Conservation (phyloP, 2,888 invertebrate genomes). For the Drosophila prostipennis region DNA sequence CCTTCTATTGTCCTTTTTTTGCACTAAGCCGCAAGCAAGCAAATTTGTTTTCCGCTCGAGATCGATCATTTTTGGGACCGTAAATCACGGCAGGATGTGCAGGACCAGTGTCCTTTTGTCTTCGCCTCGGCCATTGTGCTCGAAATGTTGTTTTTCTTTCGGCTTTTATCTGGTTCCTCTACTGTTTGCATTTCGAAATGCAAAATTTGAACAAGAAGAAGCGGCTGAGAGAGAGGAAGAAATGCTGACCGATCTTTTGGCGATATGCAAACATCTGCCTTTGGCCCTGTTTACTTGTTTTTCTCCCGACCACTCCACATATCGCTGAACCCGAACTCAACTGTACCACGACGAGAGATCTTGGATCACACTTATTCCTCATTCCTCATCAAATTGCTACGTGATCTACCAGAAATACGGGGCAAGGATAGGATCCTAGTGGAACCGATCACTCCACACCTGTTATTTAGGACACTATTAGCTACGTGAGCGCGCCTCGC, state of each 20-base stretch:
- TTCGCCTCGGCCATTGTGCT: slow-evolving; percentile 20
- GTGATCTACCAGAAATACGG: slow-evolving; percentile 52
- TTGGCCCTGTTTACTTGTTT: slow-evolving; percentile 37
- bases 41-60: slow-evolving; percentile 63
- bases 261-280: slow-evolving; percentile 77
- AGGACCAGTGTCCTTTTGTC: slow-evolving; percentile 42
- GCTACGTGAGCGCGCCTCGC: slow-evolving; percentile 57
- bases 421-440: slow-evolving; percentile 53
- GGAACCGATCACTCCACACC: slow-evolving; percentile 73
- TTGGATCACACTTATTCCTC: slow-evolving; percentile 30
- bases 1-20: slow-evolving; percentile 32
- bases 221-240: slow-evolving; percentile 31
- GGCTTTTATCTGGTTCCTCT: slow-evolving; percentile 24
- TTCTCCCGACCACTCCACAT: slow-evolving; percentile 14
- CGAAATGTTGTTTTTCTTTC: slow-evolving; percentile 53
- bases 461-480: slow-evolving; percentile 71
- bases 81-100: slow-evolving; percentile 50
- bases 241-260: slow-evolving; percentile 61
- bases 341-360: slow-evolving; percentile 55
- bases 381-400: slow-evolving; percentile 66
- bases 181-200: slow-evolving; percentile 72
- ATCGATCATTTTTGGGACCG: slow-evolving; percentile 60
- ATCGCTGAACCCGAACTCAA: slow-evolving; percentile 21
- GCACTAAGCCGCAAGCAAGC: slow-evolving; percentile 59
- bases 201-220: slow-evolving; percentile 56